Percentiles rank a stretch among this genome's conserved stretches.
Evolutionary conservation across 2,888 invertebrate genomes (phyloP).

Genomic region (Rhorus exstirpatorius): DNA sequence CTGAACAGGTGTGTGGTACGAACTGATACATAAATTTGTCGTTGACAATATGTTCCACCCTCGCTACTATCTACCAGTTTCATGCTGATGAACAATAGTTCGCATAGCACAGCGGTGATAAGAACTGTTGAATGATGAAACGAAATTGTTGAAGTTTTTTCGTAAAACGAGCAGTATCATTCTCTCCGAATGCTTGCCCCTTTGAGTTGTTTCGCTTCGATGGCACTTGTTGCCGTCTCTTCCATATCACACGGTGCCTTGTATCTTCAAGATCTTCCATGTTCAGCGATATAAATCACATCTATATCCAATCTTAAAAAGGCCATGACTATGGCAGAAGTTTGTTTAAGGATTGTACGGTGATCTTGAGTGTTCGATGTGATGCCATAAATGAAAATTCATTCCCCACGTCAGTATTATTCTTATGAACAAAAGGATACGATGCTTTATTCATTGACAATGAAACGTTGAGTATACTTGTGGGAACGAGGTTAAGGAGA

Average conservation of each 20-base stretch:
- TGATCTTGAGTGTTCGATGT: neutral
- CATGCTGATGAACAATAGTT: neutral
- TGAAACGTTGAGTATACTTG: neutral
- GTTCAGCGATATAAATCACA: neutral
- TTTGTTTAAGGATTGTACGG: neutral
- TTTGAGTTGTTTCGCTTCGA: neutral
- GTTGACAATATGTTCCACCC: slow-evolving; percentile 23
- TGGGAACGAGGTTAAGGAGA: neutral
- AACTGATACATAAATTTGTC: slow-evolving; percentile 43
- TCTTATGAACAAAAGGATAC: neutral
- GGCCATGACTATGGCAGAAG: neutral
- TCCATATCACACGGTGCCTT: neutral
- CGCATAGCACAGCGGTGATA: neutral
- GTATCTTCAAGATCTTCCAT: neutral
- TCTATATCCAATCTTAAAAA: neutral
- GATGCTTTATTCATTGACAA: neutral
- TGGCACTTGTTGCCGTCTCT: no score
- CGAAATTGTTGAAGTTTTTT: neutral
- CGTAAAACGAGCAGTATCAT: neutral
- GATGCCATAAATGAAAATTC: no score
- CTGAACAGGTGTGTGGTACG: slow-evolving; percentile 39
- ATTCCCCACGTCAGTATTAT: neutral
- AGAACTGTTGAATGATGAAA: neutral
- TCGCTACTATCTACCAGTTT: slow-evolving; percentile 1
- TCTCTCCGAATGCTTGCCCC: neutral